Base-by-base conservation (phyloP, 2,113 vertebrate species). In the Proterorhinus semilunaris region DNA sequence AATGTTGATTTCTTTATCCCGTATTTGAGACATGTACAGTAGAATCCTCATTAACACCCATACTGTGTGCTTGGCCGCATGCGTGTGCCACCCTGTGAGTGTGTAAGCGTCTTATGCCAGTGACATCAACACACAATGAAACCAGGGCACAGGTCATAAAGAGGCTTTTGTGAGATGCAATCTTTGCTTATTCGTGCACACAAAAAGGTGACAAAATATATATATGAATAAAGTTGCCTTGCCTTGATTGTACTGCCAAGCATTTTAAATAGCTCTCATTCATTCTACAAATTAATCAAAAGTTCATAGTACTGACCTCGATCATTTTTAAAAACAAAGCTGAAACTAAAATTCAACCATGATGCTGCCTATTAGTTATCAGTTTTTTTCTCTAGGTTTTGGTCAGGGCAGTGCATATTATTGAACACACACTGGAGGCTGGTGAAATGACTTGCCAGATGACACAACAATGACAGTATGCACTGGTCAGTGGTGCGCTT, bases 41-140 rank as follows among this genome's bases (percentile, higher is more conserved):
- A 71, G 13, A 65, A 36, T 21, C 16, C 42, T 51, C 9, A 10
- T 16, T 1, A 3, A 12, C 6, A 50, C 62, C 57, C 11, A 15
- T 62, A 36, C 36, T 55, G 10, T 55, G 53, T 53, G 51, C 6
- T 12, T 6, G 27, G 9, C 16, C 27, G 15, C 21, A 4, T 65
- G 9, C 27, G 47, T 67, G 21, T 65, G 62, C 44, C 7, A 2
- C 62, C 43, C 48, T 46, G 47, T 68, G 64, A 65, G 47, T 62
- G 72, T 70, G 47, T 76, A 74, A 79, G 67, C 51, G 0, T 59
- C 72, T 79, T 76, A 76, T 47, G 0, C 52, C 42, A 47, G 44
- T 78, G 63, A 78, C 45, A 81, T 78, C 59, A 83, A 65, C 64
- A 16, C 64, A 57, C 62, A 75, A 62, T 53, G 69, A 65, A 76